Percentiles rank a stretch among this genome's conserved stretches.
Conservation (phyloP, 1,140 invertebrate genomes). For the Drosophila sulfurigaster region DNA sequence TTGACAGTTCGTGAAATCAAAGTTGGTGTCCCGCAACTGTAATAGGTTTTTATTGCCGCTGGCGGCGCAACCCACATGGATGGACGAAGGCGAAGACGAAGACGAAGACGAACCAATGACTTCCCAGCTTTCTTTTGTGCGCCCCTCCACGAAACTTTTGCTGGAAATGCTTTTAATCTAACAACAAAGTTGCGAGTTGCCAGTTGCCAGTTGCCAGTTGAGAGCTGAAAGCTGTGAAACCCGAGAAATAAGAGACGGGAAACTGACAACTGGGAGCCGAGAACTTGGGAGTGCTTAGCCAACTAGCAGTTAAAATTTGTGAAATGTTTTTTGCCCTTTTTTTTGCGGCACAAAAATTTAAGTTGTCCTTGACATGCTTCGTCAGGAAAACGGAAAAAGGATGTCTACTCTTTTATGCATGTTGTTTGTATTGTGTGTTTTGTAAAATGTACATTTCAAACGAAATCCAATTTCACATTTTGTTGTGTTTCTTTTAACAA, state of each 20-base stretch:
- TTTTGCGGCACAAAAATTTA: slow-evolving; percentile 54
- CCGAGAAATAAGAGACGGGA: neutral
- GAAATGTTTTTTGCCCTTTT: slow-evolving; percentile 37
- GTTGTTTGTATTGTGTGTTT: neutral
- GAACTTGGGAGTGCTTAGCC: slow-evolving; percentile 21
- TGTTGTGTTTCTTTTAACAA: slow-evolving; percentile 32
- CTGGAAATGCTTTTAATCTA: slow-evolving; percentile 73
- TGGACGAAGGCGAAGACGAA: too few relatives aligned
- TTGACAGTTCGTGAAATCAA: slow-evolving; percentile 78
- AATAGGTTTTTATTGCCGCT: slow-evolving; percentile 73
- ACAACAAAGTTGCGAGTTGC: slow-evolving; percentile 66
- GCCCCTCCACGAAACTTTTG: slow-evolving; percentile 39
- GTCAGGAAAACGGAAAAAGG: slow-evolving; percentile 18
- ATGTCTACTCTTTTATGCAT: slow-evolving; percentile 6
- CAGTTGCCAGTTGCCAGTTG: neutral
- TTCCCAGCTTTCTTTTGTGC: slow-evolving; percentile 53
- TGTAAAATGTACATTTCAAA: slow-evolving; percentile 25
- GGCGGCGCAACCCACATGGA: slow-evolving; percentile 24
- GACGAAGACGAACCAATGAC: slow-evolving; percentile 49
- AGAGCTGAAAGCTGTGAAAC: too few relatives aligned
- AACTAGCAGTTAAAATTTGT: slow-evolving; percentile 46
- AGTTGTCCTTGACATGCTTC: slow-evolving; percentile 66
- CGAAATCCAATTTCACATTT: slow-evolving; percentile 57
- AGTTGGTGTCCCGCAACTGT: slow-evolving; percentile 69
- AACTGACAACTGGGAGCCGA: slow-evolving; percentile 39